phyloP scores from a whole-genome alignment of 2,113 vertebrate species.

The Hydropotes inermis region DNA sequence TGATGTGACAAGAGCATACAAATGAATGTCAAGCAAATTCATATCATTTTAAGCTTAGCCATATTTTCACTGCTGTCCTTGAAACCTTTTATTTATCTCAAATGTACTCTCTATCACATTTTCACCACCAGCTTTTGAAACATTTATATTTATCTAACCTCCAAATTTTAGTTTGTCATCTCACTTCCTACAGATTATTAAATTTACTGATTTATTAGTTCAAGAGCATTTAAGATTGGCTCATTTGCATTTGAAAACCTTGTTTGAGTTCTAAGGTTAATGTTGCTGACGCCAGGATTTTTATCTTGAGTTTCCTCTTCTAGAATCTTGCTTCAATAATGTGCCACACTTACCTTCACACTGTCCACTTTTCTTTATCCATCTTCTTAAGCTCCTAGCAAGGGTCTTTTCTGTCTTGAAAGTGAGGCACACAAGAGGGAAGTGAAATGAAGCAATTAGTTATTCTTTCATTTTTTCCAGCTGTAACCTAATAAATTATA shows the following conservation, averaged over 20 bases:
- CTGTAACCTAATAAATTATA: background rate
- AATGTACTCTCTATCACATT: background rate
- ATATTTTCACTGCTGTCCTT: background rate
- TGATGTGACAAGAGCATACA: background rate
- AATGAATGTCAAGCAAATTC: background rate
- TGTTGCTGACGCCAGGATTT: background rate
- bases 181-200: background rate
- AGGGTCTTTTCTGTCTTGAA: background rate
- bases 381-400: background rate
- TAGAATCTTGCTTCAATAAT: background rate
- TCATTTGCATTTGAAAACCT: background rate
- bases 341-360: background rate
- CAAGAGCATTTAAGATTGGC: background rate
- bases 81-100: background rate
- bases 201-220: background rate
- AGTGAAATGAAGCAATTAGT: constrained; percentile 36
- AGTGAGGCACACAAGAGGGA: background rate
- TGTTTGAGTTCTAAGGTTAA: background rate
- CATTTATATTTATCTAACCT: background rate
- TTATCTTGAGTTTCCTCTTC: background rate
- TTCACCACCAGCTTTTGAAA: background rate
- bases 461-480: constrained; percentile 26
- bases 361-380: background rate
- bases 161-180: background rate
- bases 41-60: background rate